Base-by-base conservation (phyloP, 2,113 vertebrate species). In the Phaetusa simplex region DNA sequence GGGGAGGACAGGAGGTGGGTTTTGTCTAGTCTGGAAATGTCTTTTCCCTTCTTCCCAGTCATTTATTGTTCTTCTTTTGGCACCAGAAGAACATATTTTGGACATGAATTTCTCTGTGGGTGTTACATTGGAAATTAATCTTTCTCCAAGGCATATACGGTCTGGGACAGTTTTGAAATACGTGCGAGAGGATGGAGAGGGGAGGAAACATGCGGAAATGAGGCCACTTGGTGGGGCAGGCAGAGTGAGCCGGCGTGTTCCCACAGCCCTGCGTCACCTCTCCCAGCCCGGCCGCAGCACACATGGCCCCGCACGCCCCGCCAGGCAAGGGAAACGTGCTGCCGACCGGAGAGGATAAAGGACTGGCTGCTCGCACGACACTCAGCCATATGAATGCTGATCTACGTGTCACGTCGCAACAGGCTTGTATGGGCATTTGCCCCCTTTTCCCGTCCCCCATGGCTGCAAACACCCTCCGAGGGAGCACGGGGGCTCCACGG, bases 1-100 rank as follows among this genome's bases (percentile, higher is more conserved):
- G n/a, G 45, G 71, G 34, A 96, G 42, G 78, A 89, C 8, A 9
- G 81, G 84, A 95, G 95, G 81, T 97, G 58, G 73, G 82, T 91
- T 94, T 90, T 93, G 81, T 93, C 93, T 94, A 72, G 93, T 96
- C 93, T 96, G 95, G 74, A 96, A 94, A 85, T 56, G 45, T 30
- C 77, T 94, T 95, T 93, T 94, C 66, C 38, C 82, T 82, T 82
- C 78, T 93, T 91, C 92, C 84, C 82, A 90, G 79, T 90, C 87
- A 8, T 93, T 96, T 94, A 97, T 95, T 96, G 96, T 96, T 97
- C 88, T 96, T 95, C 85, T 96, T 93, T 92, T 97, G 97, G 96
- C 96, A 96, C 55, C 55, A 95, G 80, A 92, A 90, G 79, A 83
- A 83, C 96, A 94, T 97, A 93, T 77, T 97, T 97, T 97, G 80